Evolutionary conservation across 2,797 vertebrate genomes (phyloP), one percentile per base, ranked within the genome.

Genomic region (Lacerta bilineata): DNA sequence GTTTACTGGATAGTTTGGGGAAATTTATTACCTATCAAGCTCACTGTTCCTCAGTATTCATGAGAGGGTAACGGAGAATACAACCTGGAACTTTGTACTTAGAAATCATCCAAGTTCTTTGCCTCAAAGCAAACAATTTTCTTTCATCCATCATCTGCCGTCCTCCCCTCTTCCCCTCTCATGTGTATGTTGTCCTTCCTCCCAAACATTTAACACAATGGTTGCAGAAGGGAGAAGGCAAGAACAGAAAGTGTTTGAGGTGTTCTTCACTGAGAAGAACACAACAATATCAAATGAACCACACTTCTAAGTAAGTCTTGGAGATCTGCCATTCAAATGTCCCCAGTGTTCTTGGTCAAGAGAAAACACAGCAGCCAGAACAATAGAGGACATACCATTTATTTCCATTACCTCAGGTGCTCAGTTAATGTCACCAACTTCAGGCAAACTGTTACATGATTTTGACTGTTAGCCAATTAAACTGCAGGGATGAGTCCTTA

Each of bases 351-450:
- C 46, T 79, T 61, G 33, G 66, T 33, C 71, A 61, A 88, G 46
- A 84, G 20, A 79, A 33, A 86, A 11, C 59, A 82, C 33, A 41
- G 8, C 41, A 89, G 64, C 72, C 43, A 77, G 55, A 64, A 82
- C 50, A 64, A 75, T 36, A 87, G 86, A 81, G 61, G 43, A 9
- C 74, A 83, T 78, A 83, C 50, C 13, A 4, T 55, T 55, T 83
- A 86, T 43, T 78, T 71, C 69, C 39, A 71, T 82, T 89, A 86
- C 64, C 17, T 71, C 46, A 83, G 46, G 64, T 83, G 41, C 27
- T 69, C 23, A 33, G 23, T 83, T 78, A 90, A 46, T 71, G 55
- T 72, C 72, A 46, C 20, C 39, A 77, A 71, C 46, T 78, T 77
- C 66, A 71, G 74, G 64, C 20, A 86, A 82, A 55, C 33, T 72